Conservation (phyloP, 2,797 vertebrate species). For the Sebastiscus tertius region DNA sequence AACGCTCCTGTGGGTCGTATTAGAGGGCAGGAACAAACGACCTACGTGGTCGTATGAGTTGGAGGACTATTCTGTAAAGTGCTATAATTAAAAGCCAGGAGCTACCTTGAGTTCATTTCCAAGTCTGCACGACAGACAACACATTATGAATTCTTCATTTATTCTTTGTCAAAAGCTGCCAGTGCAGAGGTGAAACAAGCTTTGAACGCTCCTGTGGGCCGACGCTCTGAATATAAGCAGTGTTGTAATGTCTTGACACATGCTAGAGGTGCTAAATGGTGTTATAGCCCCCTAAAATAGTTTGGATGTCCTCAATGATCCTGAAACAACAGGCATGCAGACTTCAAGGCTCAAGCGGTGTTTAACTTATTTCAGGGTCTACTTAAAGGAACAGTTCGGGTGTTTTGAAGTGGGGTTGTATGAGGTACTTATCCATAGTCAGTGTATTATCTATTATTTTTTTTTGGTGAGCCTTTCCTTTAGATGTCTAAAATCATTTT, state of each 20-base stretch:
- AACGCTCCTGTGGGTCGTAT: neutral
- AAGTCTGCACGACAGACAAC: neutral
- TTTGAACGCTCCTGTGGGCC: neutral
- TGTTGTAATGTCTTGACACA: neutral
- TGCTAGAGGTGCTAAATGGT: neutral
- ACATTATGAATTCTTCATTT: neutral
- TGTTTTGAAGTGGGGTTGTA: no score
- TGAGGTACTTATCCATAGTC: no score
- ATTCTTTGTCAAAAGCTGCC: neutral
- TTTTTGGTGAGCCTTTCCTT: no score
- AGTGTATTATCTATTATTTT: no score
- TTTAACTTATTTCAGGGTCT: neutral
- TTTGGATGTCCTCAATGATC: neutral
- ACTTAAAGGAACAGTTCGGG: neutral
- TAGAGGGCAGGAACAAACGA: no score
- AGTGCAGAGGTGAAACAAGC: neutral
- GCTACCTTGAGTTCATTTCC: neutral
- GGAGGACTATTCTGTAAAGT: neutral
- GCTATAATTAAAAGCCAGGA: neutral
- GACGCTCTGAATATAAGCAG: neutral
- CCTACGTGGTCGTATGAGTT: neutral
- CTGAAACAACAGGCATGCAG: neutral
- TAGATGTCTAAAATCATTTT: no score
- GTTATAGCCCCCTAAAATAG: neutral
- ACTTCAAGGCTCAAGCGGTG: neutral